Base-by-base conservation (phyloP, 2,888 invertebrate genomes). In the Cremastobaeus sp. region DNA sequence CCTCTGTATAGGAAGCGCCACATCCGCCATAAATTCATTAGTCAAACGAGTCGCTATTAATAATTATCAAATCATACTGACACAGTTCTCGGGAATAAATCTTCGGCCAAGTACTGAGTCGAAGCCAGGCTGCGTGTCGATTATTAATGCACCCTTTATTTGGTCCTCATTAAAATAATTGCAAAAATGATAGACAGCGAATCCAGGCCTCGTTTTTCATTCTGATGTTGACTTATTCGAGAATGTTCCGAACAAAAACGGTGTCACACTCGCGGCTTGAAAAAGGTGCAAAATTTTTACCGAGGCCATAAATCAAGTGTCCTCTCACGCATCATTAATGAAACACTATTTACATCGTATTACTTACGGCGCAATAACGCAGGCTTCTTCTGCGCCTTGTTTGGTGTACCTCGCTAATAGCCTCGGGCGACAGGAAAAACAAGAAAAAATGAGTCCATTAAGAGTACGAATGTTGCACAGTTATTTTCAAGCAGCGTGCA, bases 371-470 rank as follows among this genome's bases (percentile, higher is more conserved):
- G 50, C 45, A 60, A 68, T 59, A 68, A 59, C 41, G 50, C 41
- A 32, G 41, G 43, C 52, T n/a, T 66, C 48, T 54, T 39, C 52
- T 34, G 52, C 60, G 59, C 35, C 41, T 60, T 52, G 60, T 55
- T 72, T 43, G 47, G 45, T 41, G 50, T 43, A 55, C 32, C 21
- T 55, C 39, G 48, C 37, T 66, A 66, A 72, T 66, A 66, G 70
- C 72, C 60, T 47, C 66, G 35, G 45, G 60, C 35, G 73, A 62
- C 68, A 50, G 50, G 50, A 52, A 55, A 50, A 68, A 66, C 43
- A 41, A 68, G 50, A 68, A 73, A 68, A 57, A 73, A 54, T 48
- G 66, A 73, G 72, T 68, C 68, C 68, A 73, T 73, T 73, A 66
- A 60, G 41, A 66, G 55, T 60, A 73, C 47, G 62, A 66, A 73